These are phyloP conservation scores for Apocheima hispidaria DNA, from an alignment of 2,888 invertebrate species.

Conservation along the genomic window DNA sequence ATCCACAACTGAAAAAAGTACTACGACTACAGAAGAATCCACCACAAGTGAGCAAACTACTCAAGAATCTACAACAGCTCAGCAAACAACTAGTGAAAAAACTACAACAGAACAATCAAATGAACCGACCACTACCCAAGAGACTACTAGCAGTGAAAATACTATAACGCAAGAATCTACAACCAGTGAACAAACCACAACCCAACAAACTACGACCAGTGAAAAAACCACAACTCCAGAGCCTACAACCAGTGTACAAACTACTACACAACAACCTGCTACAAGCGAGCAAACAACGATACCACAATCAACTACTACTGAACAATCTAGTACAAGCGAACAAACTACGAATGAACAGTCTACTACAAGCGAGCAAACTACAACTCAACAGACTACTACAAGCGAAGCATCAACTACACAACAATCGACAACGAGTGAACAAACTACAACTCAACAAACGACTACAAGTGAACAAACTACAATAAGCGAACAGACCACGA, in stretches of 20 bases:
- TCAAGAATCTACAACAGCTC: constrained; percentile 29
- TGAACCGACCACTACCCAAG: constrained; percentile 27
- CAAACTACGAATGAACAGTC: neutral
- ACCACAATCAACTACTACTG: constrained; percentile 44
- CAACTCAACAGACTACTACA: constrained; percentile 36
- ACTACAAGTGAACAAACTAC: neutral
- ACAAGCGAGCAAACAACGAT: constrained; percentile 48
- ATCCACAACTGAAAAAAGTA: constrained; percentile 43
- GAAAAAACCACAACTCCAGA: constrained; percentile 48
- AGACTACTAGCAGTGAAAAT: constrained; percentile 36
- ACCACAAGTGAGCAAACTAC: constrained; percentile 43
- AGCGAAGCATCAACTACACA: constrained; percentile 27
- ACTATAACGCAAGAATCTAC: constrained; percentile 44
- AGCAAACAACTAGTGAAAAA: constrained; percentile 38
- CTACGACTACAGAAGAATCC: constrained; percentile 46
- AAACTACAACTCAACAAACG: neutral
- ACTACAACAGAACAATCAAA: constrained; percentile 35
- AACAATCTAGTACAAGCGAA: constrained; percentile 42
- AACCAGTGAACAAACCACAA: constrained; percentile 43
- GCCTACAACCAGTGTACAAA: constrained; percentile 39
- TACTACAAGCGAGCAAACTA: neutral
- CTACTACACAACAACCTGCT: constrained; percentile 43
- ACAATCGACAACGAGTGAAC: neutral
- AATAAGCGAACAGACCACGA: neutral
- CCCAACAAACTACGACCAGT: constrained; percentile 38